A percentile compares a stretch with the other conserved stretches of the same genome.
Evolutionary conservation across 2,888 invertebrate species (phyloP).

Genomic region (Lasioglossum marginatum): DNA sequence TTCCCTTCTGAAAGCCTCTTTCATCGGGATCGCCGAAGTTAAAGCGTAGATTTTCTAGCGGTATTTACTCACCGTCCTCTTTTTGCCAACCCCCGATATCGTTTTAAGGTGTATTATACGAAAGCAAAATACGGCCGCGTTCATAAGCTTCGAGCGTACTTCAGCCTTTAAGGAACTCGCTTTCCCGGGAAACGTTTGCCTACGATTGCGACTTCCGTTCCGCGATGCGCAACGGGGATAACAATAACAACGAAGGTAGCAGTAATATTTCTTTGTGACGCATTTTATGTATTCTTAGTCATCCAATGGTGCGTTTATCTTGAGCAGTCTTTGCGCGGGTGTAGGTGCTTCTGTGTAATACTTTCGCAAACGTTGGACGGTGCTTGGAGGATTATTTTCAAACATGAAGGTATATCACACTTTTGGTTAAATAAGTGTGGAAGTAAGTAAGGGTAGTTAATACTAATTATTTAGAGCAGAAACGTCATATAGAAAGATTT

Average conservation of each 20-base stretch:
- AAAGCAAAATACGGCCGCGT: not conserved
- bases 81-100: not conserved
- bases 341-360: not conserved
- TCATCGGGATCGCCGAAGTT: conserved; percentile 5
- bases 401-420: not conserved
- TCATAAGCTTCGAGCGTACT: not conserved
- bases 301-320: not conserved
- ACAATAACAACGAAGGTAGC: not conserved
- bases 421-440: not conserved
- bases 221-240: not conserved
- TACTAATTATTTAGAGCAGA: not conserved
- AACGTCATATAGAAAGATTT: not conserved
- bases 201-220: not conserved
- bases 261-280: not conserved
- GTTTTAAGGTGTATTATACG: not conserved
- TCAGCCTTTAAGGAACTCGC: conserved; percentile 2
- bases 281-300: not conserved
- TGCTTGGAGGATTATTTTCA: not conserved
- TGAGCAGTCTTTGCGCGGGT: not conserved
- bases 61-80: not conserved
- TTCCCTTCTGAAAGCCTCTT: conserved; percentile 3
- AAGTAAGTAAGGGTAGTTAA: not conserved
- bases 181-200: not conserved
- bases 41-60: not conserved
- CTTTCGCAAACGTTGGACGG: not conserved